Conservation (phyloP, 2,113 vertebrate species). For the Pseudopodoces humilis region DNA sequence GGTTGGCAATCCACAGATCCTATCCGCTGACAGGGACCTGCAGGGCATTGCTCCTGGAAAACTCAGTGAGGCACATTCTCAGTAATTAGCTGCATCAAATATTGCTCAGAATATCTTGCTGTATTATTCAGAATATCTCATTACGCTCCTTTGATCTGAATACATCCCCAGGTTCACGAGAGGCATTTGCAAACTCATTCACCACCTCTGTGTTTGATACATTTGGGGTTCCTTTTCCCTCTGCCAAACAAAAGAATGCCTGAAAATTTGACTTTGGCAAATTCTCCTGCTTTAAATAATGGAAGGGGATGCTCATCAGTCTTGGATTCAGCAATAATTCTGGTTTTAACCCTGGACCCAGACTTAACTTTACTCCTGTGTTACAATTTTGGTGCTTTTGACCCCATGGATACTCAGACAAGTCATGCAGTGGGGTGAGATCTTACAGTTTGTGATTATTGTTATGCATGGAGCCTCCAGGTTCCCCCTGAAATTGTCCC, state of each 20-base stretch:
- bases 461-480: rapidly evolving
- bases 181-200: constrained; percentile 33
- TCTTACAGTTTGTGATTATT: neutral
- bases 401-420: neutral
- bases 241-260: neutral
- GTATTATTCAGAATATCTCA: constrained; percentile 60
- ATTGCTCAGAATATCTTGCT: neutral
- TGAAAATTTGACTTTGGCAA: constrained; percentile 9
- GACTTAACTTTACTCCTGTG: neutral
- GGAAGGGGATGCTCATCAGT: neutral
- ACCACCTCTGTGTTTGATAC: neutral
- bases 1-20: constrained; percentile 28
- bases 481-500: neutral
- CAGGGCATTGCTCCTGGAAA: constrained; percentile 56
- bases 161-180: constrained; percentile 29
- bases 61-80: constrained; percentile 52
- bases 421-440: neutral
- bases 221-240: constrained; percentile 21
- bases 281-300: neutral
- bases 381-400: neutral
- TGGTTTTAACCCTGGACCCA: neutral
- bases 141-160: constrained; percentile 46
- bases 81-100: constrained; percentile 64
- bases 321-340: neutral
- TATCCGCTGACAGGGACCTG: constrained; percentile 28